Percentiles rank a stretch among this genome's conserved stretches.
phyloP scores from a whole-genome alignment of 1,140 invertebrate species.

The Matsumurasca onukii region DNA sequence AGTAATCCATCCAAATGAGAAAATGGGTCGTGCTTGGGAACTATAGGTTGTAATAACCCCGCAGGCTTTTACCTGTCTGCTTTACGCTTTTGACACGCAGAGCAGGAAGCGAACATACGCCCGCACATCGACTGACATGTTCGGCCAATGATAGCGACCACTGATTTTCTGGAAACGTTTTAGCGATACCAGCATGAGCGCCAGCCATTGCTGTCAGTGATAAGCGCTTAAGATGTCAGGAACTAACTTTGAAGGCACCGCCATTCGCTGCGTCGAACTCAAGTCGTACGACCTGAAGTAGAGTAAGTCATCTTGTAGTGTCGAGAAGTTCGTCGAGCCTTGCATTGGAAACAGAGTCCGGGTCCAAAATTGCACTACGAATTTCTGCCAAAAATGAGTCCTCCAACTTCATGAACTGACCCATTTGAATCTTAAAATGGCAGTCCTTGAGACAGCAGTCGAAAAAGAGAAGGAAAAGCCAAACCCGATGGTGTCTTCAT shows the following conservation, averaged over 20 bases:
- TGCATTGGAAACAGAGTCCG: not conserved
- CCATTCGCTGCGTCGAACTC: not conserved
- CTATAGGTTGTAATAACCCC: not conserved
- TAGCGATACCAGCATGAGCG: not conserved
- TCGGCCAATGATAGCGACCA: not conserved
- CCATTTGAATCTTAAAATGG: too few species aligned
- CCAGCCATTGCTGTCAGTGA: not conserved
- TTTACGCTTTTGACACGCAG: not conserved
- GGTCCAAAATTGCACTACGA: not conserved
- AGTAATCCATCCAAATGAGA: not conserved
- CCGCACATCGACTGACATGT: not conserved
- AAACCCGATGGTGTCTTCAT: too few species aligned
- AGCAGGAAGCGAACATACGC: not conserved
- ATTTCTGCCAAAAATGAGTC: not conserved
- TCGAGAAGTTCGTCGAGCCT: not conserved
- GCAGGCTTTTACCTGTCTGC: not conserved
- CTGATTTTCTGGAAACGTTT: not conserved
- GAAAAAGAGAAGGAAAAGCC: too few species aligned
- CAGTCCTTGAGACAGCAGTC: too few species aligned
- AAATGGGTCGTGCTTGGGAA: not conserved
- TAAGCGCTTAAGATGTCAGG: not conserved
- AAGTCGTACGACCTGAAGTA: not conserved
- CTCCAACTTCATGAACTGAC: not conserved
- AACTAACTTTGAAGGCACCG: not conserved
- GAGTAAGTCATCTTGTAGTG: not conserved